Evolutionary conservation across 2,888 invertebrate species (phyloP).

Genomic region (Agrochola lychnidis): DNA sequence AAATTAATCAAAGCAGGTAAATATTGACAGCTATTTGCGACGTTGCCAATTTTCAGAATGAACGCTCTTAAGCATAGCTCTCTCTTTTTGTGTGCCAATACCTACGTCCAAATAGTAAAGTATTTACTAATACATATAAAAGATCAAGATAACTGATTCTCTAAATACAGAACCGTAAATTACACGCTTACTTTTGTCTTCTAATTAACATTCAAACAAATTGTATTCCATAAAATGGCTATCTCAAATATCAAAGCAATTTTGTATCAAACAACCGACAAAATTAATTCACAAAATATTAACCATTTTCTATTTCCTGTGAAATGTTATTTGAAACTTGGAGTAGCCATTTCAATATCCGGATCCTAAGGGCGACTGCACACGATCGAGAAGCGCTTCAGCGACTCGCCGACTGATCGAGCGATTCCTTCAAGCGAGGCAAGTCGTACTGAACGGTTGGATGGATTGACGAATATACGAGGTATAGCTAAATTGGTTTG

Average conservation of each 20-base stretch:
- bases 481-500: slow-evolving; percentile 11
- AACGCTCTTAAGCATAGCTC: no score
- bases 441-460: slow-evolving; percentile 8
- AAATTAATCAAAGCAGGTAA: no score
- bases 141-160: no score
- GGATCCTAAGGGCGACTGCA: slow-evolving; percentile 36
- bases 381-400: slow-evolving; percentile 23
- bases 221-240: neutral
- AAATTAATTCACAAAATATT: slow-evolving; percentile 37
- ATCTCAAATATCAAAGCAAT: slow-evolving; percentile 2
- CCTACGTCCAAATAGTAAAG: no score
- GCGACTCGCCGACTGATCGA: slow-evolving; percentile 18
- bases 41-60: no score
- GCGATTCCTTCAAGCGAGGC: slow-evolving; percentile 29
- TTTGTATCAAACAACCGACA: neutral
- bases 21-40: no score
- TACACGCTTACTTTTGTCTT: neutral
- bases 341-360: slow-evolving; percentile 48
- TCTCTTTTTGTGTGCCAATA: no score
- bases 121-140: no score
- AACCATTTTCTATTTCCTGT: slow-evolving; percentile 28
- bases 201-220: neutral
- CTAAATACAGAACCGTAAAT: neutral
- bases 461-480: slow-evolving; percentile 4
- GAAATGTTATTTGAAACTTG: slow-evolving; percentile 45